phyloP scores from a whole-genome alignment of 2,113 vertebrate species.

The Melanotaenia duboulayi region DNA sequence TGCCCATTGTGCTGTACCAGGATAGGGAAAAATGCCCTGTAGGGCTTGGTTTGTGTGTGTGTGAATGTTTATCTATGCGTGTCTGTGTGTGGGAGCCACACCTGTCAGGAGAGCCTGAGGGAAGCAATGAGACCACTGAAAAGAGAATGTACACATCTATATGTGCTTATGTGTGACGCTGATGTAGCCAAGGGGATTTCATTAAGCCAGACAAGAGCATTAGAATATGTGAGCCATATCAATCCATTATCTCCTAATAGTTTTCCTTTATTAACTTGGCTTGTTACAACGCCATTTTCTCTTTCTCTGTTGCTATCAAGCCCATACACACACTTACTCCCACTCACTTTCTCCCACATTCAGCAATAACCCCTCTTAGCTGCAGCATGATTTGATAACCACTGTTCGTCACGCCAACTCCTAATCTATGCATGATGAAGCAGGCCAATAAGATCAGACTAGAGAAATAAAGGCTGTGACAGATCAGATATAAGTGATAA shows the following conservation, averaged over 20 bases:
- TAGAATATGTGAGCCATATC: slow-evolving; percentile 69
- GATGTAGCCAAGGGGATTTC: slow-evolving; percentile 65
- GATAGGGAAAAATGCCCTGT: slow-evolving; percentile 73
- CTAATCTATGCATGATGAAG: slow-evolving; percentile 73
- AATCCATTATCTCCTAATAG: slow-evolving; percentile 76
- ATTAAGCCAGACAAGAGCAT: slow-evolving; percentile 62
- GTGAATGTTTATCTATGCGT: slow-evolving; percentile 16
- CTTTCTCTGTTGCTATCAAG: slow-evolving; percentile 29
- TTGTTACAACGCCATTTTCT: slow-evolving; percentile 67
- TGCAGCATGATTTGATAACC: slow-evolving; percentile 66
- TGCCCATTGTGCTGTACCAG: slow-evolving; percentile 76
- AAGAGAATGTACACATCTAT: slow-evolving; percentile 54
- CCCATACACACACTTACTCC: slow-evolving; percentile 58
- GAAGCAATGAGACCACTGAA: slow-evolving; percentile 67
- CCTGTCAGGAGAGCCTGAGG: slow-evolving; percentile 78
- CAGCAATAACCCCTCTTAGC: slow-evolving; percentile 66
- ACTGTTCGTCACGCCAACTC: slow-evolving; percentile 68
- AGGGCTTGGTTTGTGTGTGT: slow-evolving; percentile 63
- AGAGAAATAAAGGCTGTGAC: slow-evolving; percentile 46
- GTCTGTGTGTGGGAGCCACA: slow-evolving; percentile 75
- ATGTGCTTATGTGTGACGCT: slow-evolving; percentile 36
- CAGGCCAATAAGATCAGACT: slow-evolving; percentile 67
- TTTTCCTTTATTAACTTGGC: slow-evolving; percentile 81
- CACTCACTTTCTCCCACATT: slow-evolving; percentile 69
- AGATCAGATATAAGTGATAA: not conserved